phyloP scores from a whole-genome alignment of 2,888 invertebrate species.

The Cepaea hortensis region DNA sequence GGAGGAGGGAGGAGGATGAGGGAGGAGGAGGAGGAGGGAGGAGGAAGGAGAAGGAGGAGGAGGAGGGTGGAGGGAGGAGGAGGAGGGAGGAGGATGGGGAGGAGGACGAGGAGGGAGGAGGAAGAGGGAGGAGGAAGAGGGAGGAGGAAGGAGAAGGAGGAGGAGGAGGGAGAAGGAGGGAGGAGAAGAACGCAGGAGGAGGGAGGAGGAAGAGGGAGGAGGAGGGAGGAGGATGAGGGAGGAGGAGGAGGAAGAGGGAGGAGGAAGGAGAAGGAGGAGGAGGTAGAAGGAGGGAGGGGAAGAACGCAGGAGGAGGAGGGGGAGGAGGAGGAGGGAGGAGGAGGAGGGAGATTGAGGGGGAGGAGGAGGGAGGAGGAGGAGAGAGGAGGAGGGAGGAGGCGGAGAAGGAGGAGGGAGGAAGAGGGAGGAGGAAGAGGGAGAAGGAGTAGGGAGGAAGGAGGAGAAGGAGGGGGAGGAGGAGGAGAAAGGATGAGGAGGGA shows the following conservation, averaged over 20 bases:
- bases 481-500: too few relatives aligned
- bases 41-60: too few relatives aligned
- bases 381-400: too few relatives aligned
- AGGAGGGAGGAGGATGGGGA: too few relatives aligned
- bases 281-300: too few relatives aligned
- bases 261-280: not conserved
- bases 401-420: not conserved
- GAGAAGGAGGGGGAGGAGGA: too few relatives aligned
- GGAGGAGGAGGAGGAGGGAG: too few relatives aligned
- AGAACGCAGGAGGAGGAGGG: too few relatives aligned
- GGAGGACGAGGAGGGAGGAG: conserved; percentile 1
- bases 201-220: not conserved
- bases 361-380: conserved; percentile 12
- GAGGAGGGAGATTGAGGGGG: not conserved
- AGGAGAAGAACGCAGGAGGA: too few relatives aligned
- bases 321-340: not conserved
- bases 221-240: too few relatives aligned
- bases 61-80: too few relatives aligned
- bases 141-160: conserved; percentile 9
- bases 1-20: too few relatives aligned
- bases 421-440: not conserved
- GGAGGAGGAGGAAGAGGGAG: not conserved
- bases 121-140: conserved; percentile 29
- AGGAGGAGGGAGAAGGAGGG: not conserved
- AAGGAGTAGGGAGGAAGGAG: not conserved